Evolutionary conservation across 2,113 vertebrate genomes (phyloP).

Genomic region (Aphyosemion australe): DNA sequence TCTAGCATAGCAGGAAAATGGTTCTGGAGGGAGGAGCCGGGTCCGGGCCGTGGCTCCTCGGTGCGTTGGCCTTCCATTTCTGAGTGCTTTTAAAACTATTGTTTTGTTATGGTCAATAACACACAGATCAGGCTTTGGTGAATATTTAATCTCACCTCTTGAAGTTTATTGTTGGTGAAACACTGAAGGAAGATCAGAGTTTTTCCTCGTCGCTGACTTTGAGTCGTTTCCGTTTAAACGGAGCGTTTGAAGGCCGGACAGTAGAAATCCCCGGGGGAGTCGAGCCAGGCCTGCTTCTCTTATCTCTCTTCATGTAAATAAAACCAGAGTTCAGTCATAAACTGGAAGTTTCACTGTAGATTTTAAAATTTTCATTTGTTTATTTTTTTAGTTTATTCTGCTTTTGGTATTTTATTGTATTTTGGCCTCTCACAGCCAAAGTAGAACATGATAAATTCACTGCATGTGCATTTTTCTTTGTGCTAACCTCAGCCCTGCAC

Average conservation of each 20-base stretch:
- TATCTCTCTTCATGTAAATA: too few relatives aligned
- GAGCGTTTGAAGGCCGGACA: conserved; percentile 49
- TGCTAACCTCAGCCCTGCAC: background rate
- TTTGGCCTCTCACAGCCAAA: background rate
- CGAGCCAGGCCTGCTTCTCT: background rate
- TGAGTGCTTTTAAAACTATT: conserved; percentile 66
- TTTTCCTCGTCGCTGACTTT: conserved; percentile 53
- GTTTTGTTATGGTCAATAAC: conserved; percentile 78
- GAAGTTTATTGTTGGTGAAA: conserved; percentile 72
- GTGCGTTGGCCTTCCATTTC: conserved; percentile 30
- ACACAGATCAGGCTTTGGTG: conserved; percentile 71
- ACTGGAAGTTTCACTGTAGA: too few relatives aligned
- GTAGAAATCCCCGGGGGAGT: conserved; percentile 21
- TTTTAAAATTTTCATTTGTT: background rate
- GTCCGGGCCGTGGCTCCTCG: conserved; percentile 6
- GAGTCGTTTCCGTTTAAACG: conserved; percentile 67
- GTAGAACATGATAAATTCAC: background rate
- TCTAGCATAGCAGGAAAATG: conserved; percentile 55
- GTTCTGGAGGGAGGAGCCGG: conserved; percentile 46
- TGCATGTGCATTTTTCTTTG: background rate
- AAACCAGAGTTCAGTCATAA: too few relatives aligned
- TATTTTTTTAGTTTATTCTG: too few relatives aligned
- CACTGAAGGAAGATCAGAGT: conserved; percentile 61
- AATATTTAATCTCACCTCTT: conserved; percentile 78
- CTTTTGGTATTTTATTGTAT: background rate